Base-by-base conservation (phyloP, 2,888 invertebrate species). In the Monochamus alternatus region DNA sequence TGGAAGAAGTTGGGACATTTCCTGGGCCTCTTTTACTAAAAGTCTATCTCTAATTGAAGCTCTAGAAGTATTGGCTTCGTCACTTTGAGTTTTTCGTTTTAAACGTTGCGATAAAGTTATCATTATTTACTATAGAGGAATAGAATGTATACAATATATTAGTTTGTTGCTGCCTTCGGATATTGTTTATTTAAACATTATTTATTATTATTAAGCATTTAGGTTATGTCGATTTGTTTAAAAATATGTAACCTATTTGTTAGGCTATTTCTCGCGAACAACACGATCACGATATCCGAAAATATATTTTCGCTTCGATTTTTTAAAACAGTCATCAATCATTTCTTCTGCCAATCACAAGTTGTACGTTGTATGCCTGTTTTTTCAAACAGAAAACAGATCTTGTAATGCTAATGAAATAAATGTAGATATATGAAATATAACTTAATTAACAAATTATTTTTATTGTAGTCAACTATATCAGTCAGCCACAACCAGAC, bases 1-100 rank as follows among this genome's bases (percentile, higher is more conserved):
- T 32, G 97, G 97, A 80, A 97, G 91, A 82, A 94, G 93, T 86
- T 95, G 95, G 83, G 96, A 93, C 95, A 98, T 94, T 90, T 98
- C 97, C 86, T 93, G 93, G 12, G 94, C 93, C 91, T 96, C 96
- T 90, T 95, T 94, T 60, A 95, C 92, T 74, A 96, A 89, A 70
- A 96, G 90, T 89, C 94, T 94, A 86, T 96, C 96, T 84, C 96
- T 91, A 75, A 96, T 91, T 44, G 95, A 95, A 81, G 94, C 93
- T 86, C 95, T 90, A 51, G 84, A 79, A 71, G 85, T 83, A 63
- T 81, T 74, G 62, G 80, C 75, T 75, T 91, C 82, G 79, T 90
- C 90, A 83, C 90, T 89, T 80, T 93, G 93, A n/a, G 74, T 77
- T 80, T 81, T 84, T 84, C 92, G 93, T 88, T 93, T 94, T 82